A percentile compares a stretch with the other conserved stretches of the same genome.
Conservation (phyloP, 2,888 invertebrate species). For the Tricholauxania praeusta region DNA sequence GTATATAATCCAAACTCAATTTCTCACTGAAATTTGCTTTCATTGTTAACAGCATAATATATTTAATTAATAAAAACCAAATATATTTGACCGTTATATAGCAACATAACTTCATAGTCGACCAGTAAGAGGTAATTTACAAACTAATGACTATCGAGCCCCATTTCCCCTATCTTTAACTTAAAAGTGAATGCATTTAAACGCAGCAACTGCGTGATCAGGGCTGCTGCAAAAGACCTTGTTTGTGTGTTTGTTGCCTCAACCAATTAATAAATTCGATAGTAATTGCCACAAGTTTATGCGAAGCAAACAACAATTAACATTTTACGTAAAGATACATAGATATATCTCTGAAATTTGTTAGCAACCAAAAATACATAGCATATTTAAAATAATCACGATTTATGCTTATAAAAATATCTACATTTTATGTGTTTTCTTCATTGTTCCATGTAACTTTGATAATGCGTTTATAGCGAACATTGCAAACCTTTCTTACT, state of each 20-base stretch:
- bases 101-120: no score
- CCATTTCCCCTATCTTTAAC: background rate
- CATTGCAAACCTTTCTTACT: no score
- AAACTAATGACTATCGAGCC: background rate
- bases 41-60: no score
- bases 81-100: no score
- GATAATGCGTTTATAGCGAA: no score
- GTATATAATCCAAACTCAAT: no score
- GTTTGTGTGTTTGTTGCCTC: background rate
- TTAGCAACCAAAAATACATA: slow-evolving; percentile 11
- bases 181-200: slow-evolving; percentile 18
- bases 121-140: no score
- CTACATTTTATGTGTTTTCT: background rate
- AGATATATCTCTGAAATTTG: background rate
- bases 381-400: slow-evolving; percentile 17
- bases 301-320: slow-evolving; percentile 33
- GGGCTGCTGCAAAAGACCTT: slow-evolving; percentile 10
- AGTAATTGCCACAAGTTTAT: slow-evolving; percentile 30
- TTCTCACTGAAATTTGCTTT: no score
- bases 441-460: no score
- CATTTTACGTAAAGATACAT: slow-evolving; percentile 15
- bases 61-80: no score
- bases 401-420: background rate
- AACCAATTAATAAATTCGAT: slow-evolving; percentile 30
- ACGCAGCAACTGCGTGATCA: background rate